Evolutionary conservation across 2,888 invertebrate species (phyloP).

Genomic region (Phyto melanocephala): DNA sequence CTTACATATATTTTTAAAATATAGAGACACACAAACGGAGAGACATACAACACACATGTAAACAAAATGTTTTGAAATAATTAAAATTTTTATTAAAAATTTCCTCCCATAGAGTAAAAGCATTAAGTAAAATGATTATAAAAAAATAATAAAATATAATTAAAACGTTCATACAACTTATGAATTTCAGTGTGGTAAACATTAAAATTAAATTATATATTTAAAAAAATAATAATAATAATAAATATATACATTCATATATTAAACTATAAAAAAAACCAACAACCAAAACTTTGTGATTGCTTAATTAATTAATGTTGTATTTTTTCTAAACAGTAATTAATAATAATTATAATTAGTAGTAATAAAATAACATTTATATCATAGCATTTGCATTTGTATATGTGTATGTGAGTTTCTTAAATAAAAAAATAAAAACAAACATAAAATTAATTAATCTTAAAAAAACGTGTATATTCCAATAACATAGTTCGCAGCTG

Average conservation of each 20-base stretch:
- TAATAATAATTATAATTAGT: constrained; percentile 5
- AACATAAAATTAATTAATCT: not conserved
- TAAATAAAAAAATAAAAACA: not conserved
- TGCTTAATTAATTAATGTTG: constrained; percentile 64
- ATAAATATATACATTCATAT: not conserved
- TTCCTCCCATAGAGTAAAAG: no score
- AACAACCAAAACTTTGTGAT: constrained; percentile 60
- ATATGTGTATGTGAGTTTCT: constrained; percentile 23
- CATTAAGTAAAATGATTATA: not conserved
- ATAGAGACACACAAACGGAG: no score
- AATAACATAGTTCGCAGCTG: no score
- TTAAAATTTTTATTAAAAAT: no score
- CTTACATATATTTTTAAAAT: no score
- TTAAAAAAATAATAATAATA: no score
- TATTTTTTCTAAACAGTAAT: constrained; percentile 35
- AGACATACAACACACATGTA: no score
- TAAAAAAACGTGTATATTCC: not conserved
- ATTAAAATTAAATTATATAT: no score
- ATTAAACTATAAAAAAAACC: not conserved
- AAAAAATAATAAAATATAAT: not conserved
- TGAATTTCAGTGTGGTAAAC: constrained; percentile 12
- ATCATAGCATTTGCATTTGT: constrained; percentile 25
- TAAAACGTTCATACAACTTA: constrained; percentile 11
- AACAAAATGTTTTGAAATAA: no score
- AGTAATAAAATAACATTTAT: not conserved